phyloP scores from a whole-genome alignment of 1,140 invertebrate genomes.

The Drosophila carrolli region DNA sequence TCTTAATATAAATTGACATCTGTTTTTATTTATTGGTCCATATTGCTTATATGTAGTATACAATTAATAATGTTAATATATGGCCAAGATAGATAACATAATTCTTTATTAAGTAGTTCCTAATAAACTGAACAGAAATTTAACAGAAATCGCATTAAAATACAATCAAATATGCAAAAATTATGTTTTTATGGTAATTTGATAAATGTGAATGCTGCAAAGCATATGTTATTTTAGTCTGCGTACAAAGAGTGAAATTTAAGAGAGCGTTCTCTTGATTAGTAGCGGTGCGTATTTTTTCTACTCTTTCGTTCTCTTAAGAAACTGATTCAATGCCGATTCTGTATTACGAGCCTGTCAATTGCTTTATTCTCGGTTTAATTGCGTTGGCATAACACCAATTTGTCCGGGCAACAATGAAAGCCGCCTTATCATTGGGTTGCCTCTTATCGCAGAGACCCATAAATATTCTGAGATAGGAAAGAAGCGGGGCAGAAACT shows the following conservation, averaged over 20 bases:
- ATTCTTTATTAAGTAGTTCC: too few species aligned
- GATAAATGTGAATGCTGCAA: not conserved
- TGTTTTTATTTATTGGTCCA: too few species aligned
- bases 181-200: not conserved
- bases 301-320: not conserved
- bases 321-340: conserved; percentile 7
- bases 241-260: not conserved
- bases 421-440: conserved; percentile 5
- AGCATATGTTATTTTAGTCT: not conserved
- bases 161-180: too few species aligned
- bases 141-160: too few species aligned
- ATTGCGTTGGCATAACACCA: conserved; percentile 17
- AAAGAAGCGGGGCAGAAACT: not conserved
- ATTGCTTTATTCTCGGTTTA: conserved; percentile 5
- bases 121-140: too few species aligned
- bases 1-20: too few species aligned
- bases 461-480: conserved; percentile 14
- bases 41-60: too few species aligned
- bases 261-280: conserved; percentile 12
- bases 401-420: conserved; percentile 6
- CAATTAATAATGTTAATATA: too few species aligned
- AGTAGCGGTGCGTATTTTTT: not conserved
- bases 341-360: not conserved
- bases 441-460: conserved; percentile 3
- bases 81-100: too few species aligned